Conservation (phyloP, 2,113 vertebrate genomes). For the Syngnathus scovelli region DNA sequence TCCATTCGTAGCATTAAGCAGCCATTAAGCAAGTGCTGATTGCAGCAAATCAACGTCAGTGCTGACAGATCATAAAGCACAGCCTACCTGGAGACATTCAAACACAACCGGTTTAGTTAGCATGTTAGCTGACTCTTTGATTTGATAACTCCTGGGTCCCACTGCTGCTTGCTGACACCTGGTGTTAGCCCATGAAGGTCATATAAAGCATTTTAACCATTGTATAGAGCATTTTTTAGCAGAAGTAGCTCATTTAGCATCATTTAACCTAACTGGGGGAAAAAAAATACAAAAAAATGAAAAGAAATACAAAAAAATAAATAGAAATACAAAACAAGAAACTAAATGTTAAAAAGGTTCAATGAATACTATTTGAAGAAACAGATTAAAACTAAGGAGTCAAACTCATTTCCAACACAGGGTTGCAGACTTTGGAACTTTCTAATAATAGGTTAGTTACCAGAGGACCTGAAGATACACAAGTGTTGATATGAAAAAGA, state of each 20-base stretch:
- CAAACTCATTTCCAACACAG: too few relatives aligned
- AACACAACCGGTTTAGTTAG: not conserved
- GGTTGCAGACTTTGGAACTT: too few relatives aligned
- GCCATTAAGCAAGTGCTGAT: conserved; percentile 73
- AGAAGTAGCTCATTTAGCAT: not conserved
- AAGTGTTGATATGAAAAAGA: too few relatives aligned
- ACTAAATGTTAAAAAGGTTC: too few relatives aligned
- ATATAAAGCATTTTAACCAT: not conserved
- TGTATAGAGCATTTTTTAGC: not conserved
- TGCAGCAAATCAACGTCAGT: conserved; percentile 61
- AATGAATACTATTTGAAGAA: too few relatives aligned
- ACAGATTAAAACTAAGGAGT: too few relatives aligned
- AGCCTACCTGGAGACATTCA: conserved; percentile 42
- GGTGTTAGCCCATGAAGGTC: not conserved
- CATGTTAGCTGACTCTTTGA: not conserved
- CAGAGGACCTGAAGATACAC: too few relatives aligned
- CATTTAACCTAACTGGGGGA: too few relatives aligned
- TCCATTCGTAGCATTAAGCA: conserved; percentile 71
- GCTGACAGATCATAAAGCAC: conserved; percentile 59
- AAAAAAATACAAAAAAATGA: too few relatives aligned
- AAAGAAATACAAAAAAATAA: too few relatives aligned
- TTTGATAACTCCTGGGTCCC: not conserved
- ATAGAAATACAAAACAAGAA: too few relatives aligned
- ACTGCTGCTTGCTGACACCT: not conserved
- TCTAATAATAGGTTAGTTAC: too few relatives aligned